Base-by-base conservation (phyloP, 2,888 invertebrate genomes). In the Polyploca ridens region DNA sequence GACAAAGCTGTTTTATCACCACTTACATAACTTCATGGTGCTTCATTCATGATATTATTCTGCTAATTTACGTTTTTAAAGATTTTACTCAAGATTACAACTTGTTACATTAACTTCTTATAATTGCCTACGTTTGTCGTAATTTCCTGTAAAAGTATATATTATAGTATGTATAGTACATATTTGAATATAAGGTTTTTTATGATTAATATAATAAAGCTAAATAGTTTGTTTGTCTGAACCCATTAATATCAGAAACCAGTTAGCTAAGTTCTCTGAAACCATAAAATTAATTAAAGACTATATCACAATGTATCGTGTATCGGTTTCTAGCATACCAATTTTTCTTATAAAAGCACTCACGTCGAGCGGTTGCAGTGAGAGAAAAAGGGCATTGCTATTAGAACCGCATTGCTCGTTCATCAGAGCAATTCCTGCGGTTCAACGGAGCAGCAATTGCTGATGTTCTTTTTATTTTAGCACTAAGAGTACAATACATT, bases 401-500 rank as follows among this genome's bases (percentile, higher is more conserved):
- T 90, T 90, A 89, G 81, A 87, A 87, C 82, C 83, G 77, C 87
- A 90, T 87, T 87, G 88, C 86, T 86, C 88, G 89, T 91, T 90
- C 90, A 90, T 91, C 90, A 90, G 89, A 78, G 84, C 85, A 83
- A 86, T 89, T 87, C 83, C 87, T 85, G 82, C 78, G 84, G 83
- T 88, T 85, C 87, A 82, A 71, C 74, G 74, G 82, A 84, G 84
- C 81, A 86, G 81, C 82, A 86, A 87, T 86, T 86, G 83, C 78
- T 75, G 76, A 74, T 79, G 81, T 81, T 85, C 83, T 88, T 90
- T 87, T 90, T 90, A 87, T 89, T 91, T 87, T 84, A 84, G 81
- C 83, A 83, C 84, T 84, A 86, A 86, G 82, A 81, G 87, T 81
- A 91, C 91, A 92, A 91, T 91, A 89, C 90, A 86, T 90, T 91